Conservation (phyloP, 1,140 invertebrate species). For the Plectrocnemia conspersa region DNA sequence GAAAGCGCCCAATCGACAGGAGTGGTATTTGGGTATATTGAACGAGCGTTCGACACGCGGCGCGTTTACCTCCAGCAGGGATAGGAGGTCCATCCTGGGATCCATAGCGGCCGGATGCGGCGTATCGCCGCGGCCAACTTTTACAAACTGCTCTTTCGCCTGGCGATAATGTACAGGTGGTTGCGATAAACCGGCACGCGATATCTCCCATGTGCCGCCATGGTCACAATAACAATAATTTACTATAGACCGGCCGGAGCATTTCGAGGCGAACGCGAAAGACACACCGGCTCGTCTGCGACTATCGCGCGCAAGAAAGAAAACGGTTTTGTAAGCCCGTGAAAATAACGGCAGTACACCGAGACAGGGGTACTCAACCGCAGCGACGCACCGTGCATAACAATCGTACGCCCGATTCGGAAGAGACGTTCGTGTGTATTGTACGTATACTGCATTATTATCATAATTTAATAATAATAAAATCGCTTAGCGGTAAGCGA, state of each 20-base stretch:
- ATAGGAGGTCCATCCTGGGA: constrained; percentile 50
- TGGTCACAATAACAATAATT: constrained; percentile 3
- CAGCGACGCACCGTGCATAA: neutral
- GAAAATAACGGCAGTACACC: constrained; percentile 18
- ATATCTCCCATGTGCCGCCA: no score
- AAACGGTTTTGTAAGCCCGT: no score
- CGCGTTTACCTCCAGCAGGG: constrained; percentile 47
- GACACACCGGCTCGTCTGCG: no score
- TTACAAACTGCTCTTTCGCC: constrained; percentile 39
- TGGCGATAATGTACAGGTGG: constrained; percentile 23
- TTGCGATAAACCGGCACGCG: neutral
- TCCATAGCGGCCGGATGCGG: constrained; percentile 42
- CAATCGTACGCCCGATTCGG: neutral
- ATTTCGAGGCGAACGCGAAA: no score
- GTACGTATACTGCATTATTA: no score
- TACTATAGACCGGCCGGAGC: neutral
- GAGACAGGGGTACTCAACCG: constrained; percentile 8
- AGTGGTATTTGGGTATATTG: no score
- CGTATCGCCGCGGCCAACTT: constrained; percentile 37
- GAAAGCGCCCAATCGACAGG: no score
- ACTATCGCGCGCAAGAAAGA: no score
- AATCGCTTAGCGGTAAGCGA: no score
- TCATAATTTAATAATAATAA: no score
- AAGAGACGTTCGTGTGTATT: neutral
- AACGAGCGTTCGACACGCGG: neutral